These are phyloP conservation scores for Dendronephthya gigantea DNA, from an alignment of 64 coral and sea anemone genomes.

Conservation along the genomic window DNA sequence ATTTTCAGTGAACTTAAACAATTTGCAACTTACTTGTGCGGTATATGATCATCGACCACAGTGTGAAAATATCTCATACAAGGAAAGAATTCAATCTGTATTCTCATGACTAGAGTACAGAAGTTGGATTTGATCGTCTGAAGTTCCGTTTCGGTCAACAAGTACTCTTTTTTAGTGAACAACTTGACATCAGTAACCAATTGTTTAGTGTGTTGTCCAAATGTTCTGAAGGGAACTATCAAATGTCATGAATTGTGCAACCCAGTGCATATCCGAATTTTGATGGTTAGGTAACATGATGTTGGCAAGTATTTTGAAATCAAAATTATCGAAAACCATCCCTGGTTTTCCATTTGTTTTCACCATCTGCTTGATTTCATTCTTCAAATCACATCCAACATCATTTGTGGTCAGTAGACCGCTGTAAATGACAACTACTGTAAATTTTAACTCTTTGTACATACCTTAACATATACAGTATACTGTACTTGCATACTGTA, in stretches of 20 bases:
- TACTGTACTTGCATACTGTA: too few species aligned
- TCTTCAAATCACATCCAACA: background rate
- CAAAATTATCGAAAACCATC: slow-evolving; percentile 14
- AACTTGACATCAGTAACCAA: background rate
- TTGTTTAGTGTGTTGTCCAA: slow-evolving; percentile 38
- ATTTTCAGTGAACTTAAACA: too few species aligned
- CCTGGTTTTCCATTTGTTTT: background rate
- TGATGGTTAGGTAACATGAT: slow-evolving; percentile 14
- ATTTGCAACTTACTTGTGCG: background rate
- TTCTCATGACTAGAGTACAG: slow-evolving; percentile 2
- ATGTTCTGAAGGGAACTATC: slow-evolving; percentile 24
- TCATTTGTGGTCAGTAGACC: background rate
- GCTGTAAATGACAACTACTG: background rate
- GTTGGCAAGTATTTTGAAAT: background rate
- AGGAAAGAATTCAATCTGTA: slow-evolving; percentile 27
- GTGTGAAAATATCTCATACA: background rate
- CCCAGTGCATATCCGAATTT: slow-evolving; percentile 56
- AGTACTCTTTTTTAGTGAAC: background rate
- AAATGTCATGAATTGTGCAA: slow-evolving; percentile 46
- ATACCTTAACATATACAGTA: background rate
- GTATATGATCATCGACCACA: slow-evolving; percentile 20
- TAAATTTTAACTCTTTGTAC: background rate
- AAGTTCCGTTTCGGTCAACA: slow-evolving; percentile 8
- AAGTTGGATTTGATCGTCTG: slow-evolving; percentile 2
- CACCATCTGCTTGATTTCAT: background rate